Percentiles rank a stretch among this genome's conserved stretches.
These are phyloP conservation scores for Heliconius hewitsoni DNA, from an alignment of 1,140 invertebrate species.

Conservation along the genomic window DNA sequence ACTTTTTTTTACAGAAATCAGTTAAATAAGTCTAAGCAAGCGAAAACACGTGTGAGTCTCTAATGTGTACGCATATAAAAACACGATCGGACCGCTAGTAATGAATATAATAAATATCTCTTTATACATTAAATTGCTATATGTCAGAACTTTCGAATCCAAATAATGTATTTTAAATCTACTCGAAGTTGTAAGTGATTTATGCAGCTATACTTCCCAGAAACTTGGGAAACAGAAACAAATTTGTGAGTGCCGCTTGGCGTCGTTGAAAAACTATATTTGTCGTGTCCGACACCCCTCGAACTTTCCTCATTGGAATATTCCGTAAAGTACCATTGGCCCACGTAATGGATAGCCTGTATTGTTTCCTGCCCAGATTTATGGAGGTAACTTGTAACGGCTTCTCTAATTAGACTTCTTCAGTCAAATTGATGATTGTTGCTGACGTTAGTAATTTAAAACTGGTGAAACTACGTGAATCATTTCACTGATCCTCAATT, in stretches of 20 bases:
- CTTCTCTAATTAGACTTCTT: conserved; percentile 80
- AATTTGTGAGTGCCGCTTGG: conserved; percentile 59
- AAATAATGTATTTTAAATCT: conserved; percentile 50
- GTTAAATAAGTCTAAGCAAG: too few relatives aligned
- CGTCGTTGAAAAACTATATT: conserved; percentile 77
- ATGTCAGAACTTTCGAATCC: conserved; percentile 32
- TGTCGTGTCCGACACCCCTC: conserved; percentile 60
- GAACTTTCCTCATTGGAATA: conserved; percentile 76
- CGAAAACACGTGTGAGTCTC: too few relatives aligned
- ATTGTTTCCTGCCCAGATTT: conserved; percentile 77
- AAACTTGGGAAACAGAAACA: conserved; percentile 52
- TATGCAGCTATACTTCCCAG: conserved; percentile 50
- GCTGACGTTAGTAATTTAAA: conserved; percentile 72
- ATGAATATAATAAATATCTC: conserved; percentile 14
- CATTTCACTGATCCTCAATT: conserved; percentile 48
- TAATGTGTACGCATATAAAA: too few relatives aligned
- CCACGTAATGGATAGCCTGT: conserved; percentile 73
- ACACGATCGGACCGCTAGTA: not conserved
- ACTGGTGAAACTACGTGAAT: conserved; percentile 46
- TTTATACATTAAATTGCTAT: conserved; percentile 16
- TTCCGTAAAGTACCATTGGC: conserved; percentile 70
- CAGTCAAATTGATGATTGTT: conserved; percentile 79
- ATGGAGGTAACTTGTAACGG: conserved; percentile 80
- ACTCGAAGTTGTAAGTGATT: conserved; percentile 55
- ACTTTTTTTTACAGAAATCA: too few relatives aligned